Conservation (phyloP, 2,888 invertebrate genomes). For the Proisotoma minuta region DNA sequence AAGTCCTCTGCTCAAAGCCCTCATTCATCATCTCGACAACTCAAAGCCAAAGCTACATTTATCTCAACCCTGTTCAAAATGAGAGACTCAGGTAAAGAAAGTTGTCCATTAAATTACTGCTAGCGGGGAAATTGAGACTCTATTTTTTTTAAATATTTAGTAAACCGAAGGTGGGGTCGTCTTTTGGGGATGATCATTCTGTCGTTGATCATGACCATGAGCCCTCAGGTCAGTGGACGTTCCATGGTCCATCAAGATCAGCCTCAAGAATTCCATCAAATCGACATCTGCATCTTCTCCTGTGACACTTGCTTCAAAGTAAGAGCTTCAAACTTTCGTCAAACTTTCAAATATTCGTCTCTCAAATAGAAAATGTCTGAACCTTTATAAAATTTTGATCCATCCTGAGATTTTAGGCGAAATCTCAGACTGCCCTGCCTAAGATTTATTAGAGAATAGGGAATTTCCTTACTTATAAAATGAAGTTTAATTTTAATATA, state of each 20-base stretch:
- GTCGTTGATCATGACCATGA: neutral
- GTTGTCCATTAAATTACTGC: too few relatives aligned
- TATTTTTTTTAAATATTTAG: neutral
- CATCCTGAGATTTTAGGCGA: constrained; percentile 6
- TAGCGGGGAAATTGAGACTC: constrained; percentile 2
- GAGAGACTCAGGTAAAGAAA: too few relatives aligned
- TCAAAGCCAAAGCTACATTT: too few relatives aligned
- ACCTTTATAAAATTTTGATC: neutral
- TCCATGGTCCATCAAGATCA: neutral
- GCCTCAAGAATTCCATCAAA: constrained; percentile 43
- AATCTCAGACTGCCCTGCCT: too few relatives aligned
- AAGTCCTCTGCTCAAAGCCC: too few relatives aligned
- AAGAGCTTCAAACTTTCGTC: constrained; percentile 7
- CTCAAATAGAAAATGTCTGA: neutral
- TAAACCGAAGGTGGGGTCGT: neutral
- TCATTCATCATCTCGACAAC: too few relatives aligned
- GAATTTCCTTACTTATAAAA: too few relatives aligned
- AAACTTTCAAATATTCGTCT: constrained; percentile 2
- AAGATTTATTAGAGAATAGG: too few relatives aligned
- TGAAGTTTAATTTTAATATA: too few relatives aligned
- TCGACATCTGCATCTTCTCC: constrained; percentile 48
- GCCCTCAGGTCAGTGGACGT: neutral
- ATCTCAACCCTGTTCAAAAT: too few relatives aligned
- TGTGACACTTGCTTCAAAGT: constrained; percentile 49
- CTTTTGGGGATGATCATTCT: neutral